Base-by-base conservation (phyloP, 2,797 vertebrate species). In the Garrulus glandarius region DNA sequence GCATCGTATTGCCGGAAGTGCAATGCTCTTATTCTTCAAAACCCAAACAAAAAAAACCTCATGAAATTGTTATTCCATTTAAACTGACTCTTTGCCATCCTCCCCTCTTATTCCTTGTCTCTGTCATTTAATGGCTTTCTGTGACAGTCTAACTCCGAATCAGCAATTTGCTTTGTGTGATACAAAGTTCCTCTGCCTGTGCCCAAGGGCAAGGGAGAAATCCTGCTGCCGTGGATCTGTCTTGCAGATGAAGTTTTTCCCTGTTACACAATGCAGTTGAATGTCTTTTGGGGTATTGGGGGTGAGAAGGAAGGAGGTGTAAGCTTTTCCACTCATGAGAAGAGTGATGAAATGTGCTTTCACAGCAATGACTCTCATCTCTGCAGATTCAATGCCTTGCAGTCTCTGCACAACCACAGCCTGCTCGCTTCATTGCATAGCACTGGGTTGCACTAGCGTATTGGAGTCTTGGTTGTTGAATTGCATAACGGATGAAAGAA, bases 41-140 rank as follows among this genome's bases (percentile, higher is more conserved):
- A 80, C 29, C 39, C 47, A 81, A 84, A 59, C 60, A 79, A 82
- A 79, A 83, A 90, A 19, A 41, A 82, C 41, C 7, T 8, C 7
- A 23, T 15, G 52, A 89, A 93, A 74, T 68, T 61, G 41, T 43
- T 94, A 65, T 88, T 82, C 71, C 60, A 39, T 80, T 44, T 36
- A 82, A 88, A n/a, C 75, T 77, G 70, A 71, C 53, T 72, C 64
- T 87, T 55, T 86, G 64, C 60, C 59, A 91, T 67, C 55, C 70
- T 84, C 88, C n/a, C 34, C 43, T 95, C 87, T 93, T 85, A 72
- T 68, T 94, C 49, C 7, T 77, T 47, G 23, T 86, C 55, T 57
- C 49, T 70, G 81, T 93, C 86, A 96, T 97, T 93, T 95, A 91
- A 95, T 84, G 75, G 94, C 79, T 96, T 95, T 83, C 63, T 81